Evolutionary conservation across 2,113 vertebrate genomes (phyloP).

Genomic region (Callionymus lyra): DNA sequence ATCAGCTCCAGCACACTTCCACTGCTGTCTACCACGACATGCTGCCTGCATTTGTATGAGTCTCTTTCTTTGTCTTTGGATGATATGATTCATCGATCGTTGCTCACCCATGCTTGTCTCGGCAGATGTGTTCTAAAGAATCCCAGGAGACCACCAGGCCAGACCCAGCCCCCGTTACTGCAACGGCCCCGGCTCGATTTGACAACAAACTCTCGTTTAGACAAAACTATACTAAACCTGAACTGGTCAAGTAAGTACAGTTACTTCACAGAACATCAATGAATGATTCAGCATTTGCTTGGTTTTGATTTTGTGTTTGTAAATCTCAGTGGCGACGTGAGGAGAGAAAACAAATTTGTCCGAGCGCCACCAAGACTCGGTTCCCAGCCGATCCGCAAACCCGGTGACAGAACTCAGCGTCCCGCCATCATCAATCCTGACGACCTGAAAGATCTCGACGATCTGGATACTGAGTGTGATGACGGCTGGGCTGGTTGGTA

Average conservation of each 20-base stretch:
- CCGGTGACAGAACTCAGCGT: slow-evolving; percentile 70
- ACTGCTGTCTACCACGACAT: slow-evolving; percentile 94
- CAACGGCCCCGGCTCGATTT: slow-evolving; percentile 78
- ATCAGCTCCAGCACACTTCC: slow-evolving; percentile 86
- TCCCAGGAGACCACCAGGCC: slow-evolving; percentile 71
- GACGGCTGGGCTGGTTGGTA: slow-evolving; percentile 92
- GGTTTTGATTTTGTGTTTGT: not conserved
- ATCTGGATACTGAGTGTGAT: slow-evolving; percentile 88
- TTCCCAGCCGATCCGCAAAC: slow-evolving; percentile 75
- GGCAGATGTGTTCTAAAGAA: slow-evolving; percentile 93
- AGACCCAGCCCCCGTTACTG: slow-evolving; percentile 66
- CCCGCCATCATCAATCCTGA: slow-evolving; percentile 94
- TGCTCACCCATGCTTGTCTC: slow-evolving; percentile 4
- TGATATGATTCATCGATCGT: not conserved
- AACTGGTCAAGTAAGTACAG: slow-evolving; percentile 82
- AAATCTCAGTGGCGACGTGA: slow-evolving; percentile 59
- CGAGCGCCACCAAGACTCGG: slow-evolving; percentile 63
- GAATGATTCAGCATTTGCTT: not conserved
- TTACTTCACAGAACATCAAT: not conserved
- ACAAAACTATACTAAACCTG: slow-evolving; percentile 73
- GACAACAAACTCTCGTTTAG: slow-evolving; percentile 83
- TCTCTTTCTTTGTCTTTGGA: not conserved
- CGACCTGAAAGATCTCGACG: slow-evolving; percentile 90
- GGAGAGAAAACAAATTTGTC: slow-evolving; percentile 76
- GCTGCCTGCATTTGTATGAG: slow-evolving; percentile 95